Evolutionary conservation across 2,888 invertebrate genomes (phyloP), one percentile per base, ranked within the genome.

Genomic region (Erebia palarica): DNA sequence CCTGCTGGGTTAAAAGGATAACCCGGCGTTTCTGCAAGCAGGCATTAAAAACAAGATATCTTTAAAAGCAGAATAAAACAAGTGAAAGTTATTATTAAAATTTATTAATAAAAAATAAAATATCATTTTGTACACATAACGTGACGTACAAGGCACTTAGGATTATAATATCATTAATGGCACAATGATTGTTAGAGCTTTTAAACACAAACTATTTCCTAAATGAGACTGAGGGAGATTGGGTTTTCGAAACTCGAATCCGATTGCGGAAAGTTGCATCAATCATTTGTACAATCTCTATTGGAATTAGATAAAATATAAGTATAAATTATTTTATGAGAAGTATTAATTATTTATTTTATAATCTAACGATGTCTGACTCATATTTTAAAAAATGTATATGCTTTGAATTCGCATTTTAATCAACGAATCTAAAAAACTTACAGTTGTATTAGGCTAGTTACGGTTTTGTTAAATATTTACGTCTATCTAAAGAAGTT

Each of bases 141-240:
- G 73, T 68, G 74, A 76, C 75, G 65, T 74, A 75, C 76, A 69
- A 71, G 75, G 75, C 78, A 77, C 80, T 82, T 10, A 58, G 27
- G 13, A 27, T 21, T 14, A 57, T 82, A 81, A 84, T 86, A 84
- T 81, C 78, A 86, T 81, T 86, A 89, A 90, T 91, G 91, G 91
- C 90, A 91, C 90, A 67, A 13, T 63, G 8, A 18, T 55, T 36
- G 65, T 65, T 66, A 65, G 16, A 55, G 65, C 65, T 63, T 21
- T n/a, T n/a, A 36, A 36, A 36, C 36, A 36, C 36, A 36, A 36
- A 36, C 7, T 36, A 36, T 36, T 36, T 36, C 36, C 7, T 36
- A 36, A 36, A 36, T 36, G 36, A 36, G 36, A 36, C 36, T 36
- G 36, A 36, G 7, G 36, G 36, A 36, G 7, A 36, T 36, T 7